These are phyloP conservation scores for Blastobasis adustella DNA, from an alignment of 2,888 invertebrate genomes.

Conservation along the genomic window DNA sequence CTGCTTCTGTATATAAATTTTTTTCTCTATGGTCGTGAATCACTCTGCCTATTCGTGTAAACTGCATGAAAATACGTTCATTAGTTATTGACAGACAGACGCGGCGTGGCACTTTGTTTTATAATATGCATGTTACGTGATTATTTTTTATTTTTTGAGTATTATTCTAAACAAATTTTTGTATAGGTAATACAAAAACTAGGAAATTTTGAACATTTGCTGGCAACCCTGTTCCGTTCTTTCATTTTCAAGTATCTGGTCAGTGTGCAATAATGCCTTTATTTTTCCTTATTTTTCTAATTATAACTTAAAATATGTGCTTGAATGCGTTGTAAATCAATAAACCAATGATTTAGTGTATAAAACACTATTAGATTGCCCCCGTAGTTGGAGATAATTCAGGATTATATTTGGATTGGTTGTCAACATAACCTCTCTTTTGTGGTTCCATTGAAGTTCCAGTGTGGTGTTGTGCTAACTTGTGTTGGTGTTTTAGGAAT, in stretches of 20 bases:
- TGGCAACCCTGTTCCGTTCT: conserved; percentile 51
- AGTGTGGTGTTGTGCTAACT: conserved; percentile 19
- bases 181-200: no score
- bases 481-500: conserved; percentile 64
- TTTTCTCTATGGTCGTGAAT: no score
- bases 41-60: no score
- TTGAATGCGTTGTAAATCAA: not conserved
- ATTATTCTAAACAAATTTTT: no score
- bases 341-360: conserved; percentile 9
- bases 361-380: conserved; percentile 31
- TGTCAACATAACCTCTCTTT: conserved; percentile 66
- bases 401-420: conserved; percentile 39
- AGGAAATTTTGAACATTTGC: not conserved
- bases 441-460: conserved; percentile 15
- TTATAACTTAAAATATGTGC: conserved; percentile 31
- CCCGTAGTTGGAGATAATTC: conserved; percentile 30
- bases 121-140: no score
- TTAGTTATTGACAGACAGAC: no score
- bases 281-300: conserved; percentile 7
- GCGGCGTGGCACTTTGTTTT: no score
- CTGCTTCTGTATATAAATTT: no score
- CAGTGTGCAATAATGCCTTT: conserved; percentile 38
- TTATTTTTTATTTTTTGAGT: no score
- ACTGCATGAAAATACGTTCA: no score
- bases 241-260: conserved; percentile 62